Percentiles rank a stretch among this genome's conserved stretches.
Evolutionary conservation across 2,888 invertebrate genomes (phyloP).

Genomic region (Andrena dorsata): DNA sequence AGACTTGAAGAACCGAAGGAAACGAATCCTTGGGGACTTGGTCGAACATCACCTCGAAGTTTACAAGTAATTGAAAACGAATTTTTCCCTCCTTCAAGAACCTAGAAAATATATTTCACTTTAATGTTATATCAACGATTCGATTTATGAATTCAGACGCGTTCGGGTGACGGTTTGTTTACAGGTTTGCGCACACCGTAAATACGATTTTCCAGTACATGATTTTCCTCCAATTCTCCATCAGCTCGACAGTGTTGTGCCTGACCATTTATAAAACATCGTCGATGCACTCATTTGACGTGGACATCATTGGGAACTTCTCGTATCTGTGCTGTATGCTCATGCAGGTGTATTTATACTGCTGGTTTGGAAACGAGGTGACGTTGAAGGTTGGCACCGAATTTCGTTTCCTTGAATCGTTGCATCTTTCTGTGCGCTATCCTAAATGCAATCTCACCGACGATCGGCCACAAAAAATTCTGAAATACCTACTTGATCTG

Average conservation of each 20-base stretch:
- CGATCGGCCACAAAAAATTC: neutral
- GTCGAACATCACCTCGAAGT: conserved; percentile 52
- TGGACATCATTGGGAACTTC: conserved; percentile 49
- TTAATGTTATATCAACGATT: neutral
- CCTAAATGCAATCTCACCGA: neutral
- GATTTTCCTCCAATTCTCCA: conserved; percentile 62
- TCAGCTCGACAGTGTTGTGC: conserved; percentile 63
- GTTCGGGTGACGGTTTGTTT: neutral
- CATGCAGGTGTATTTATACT: conserved; percentile 76
- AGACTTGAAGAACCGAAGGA: conserved; percentile 17
- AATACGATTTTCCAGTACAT: conserved; percentile 55
- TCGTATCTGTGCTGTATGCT: conserved; percentile 63
- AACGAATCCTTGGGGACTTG: conserved; percentile 32
- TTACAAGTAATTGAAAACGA: conserved; percentile 45
- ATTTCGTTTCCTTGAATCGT: conserved; percentile 12
- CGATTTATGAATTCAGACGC: neutral
- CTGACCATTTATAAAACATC: conserved; percentile 61
- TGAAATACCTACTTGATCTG: too few relatives aligned
- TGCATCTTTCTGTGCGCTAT: neutral
- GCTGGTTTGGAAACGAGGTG: conserved; percentile 78
- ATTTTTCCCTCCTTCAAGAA: neutral
- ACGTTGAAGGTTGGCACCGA: conserved; percentile 61
- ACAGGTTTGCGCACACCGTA: conserved; percentile 49
- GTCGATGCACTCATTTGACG: conserved; percentile 22
- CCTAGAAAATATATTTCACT: neutral